Base-by-base conservation (phyloP, 37 sponge, comb jelly and placozoan genomes). In the Hexactinellida sp. region DNA sequence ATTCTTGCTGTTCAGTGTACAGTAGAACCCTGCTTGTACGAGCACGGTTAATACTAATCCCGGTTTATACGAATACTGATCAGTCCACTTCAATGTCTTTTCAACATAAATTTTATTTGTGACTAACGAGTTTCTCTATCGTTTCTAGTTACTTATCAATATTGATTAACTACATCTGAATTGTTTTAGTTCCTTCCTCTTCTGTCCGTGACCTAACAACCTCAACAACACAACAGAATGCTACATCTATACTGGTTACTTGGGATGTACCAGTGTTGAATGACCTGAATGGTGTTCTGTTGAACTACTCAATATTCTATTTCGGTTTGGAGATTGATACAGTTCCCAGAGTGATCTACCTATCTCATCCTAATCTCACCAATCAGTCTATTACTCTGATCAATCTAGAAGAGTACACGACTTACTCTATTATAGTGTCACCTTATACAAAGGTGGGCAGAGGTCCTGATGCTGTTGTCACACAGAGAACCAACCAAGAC, bases 391-490 rank as follows among this genome's bases (percentile, higher is more conserved):
- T 63, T 63, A 63, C 76, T 63, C 76, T 63, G 13, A 63, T n/a
- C 21, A 28, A 63, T 63, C 76, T 63, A 28, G 28, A 63, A 28
- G 76, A 63, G 13, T 63, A 63, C 76, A 63, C 76, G 5, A 63
- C 76, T 63, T 63, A 63, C 30, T 63, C 76, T 7, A 63, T 63
- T 28, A 63, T 21, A 21, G 76, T 63, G 76, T 63, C 76, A 25
- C 5, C 76, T 63, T 63, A 63, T 23, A 63, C 76, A 23, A 63
- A 28, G 13, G 76, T 63, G 76, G 76, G 76, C 30, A 63, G 13
- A 63, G 76, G 76, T 63, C 76, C 76, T 63, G 76, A 63, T 63
- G 76, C 76, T 63, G 13, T 63, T 23, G 34, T 63, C 76, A 63
- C 28, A 63, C 76, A 63, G 34, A 63, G 76, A 63, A 63, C 76